Percentiles rank a stretch among this genome's conserved stretches.
These are phyloP conservation scores for Papilio gigon DNA, from an alignment of 2,888 invertebrate genomes.

Conservation along the genomic window DNA sequence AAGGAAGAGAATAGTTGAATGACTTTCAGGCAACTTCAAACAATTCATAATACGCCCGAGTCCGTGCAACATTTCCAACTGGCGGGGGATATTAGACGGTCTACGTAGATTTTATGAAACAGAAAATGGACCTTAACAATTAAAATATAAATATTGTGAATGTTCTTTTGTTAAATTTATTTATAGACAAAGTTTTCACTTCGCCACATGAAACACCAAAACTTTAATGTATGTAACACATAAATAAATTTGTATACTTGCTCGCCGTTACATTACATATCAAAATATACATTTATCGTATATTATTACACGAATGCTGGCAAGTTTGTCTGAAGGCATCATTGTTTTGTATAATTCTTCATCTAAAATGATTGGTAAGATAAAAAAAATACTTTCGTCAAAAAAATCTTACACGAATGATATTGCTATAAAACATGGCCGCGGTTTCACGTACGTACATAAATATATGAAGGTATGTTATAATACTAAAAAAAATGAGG, in stretches of 20 bases:
- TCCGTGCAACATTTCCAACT: slow-evolving; percentile 8
- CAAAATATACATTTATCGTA: slow-evolving; percentile 16
- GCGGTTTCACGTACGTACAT: slow-evolving; percentile 1
- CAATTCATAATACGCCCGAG: background rate
- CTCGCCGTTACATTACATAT: slow-evolving; percentile 8
- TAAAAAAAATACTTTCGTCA: background rate
- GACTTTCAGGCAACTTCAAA: slow-evolving; percentile 10
- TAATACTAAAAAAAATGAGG: slow-evolving; percentile 69
- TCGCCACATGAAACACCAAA: background rate
- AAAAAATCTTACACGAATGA: slow-evolving; percentile 26
- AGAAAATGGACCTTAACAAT: background rate
- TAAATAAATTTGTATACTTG: no score
- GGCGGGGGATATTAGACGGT: slow-evolving; percentile 8
- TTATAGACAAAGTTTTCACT: background rate
- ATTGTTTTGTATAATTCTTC: background rate
- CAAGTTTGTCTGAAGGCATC: background rate
- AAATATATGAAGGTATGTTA: slow-evolving; percentile 19
- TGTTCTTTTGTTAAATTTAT: background rate
- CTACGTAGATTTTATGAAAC: background rate
- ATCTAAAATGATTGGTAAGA: background rate
- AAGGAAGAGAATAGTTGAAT: background rate
- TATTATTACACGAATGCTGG: background rate
- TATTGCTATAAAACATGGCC: background rate
- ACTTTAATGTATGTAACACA: no score
- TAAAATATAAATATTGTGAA: background rate